A percentile compares a stretch with the other conserved stretches of the same genome.
phyloP scores from a whole-genome alignment of 2,797 vertebrate genomes.

The Mallotus villosus region DNA sequence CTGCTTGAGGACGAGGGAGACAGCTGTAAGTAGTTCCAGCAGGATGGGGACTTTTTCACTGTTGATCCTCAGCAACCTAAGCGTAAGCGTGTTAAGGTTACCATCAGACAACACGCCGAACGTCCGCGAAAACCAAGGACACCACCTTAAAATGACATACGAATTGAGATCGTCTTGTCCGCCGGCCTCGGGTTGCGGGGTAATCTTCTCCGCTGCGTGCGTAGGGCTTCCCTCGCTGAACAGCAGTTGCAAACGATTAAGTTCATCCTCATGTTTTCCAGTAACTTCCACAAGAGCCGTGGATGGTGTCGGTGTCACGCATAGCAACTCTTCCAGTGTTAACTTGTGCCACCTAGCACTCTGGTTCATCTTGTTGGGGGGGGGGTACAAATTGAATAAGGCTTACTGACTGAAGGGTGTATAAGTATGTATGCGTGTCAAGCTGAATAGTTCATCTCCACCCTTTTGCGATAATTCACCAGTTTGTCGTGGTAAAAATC shows the following conservation, averaged over 20 bases:
- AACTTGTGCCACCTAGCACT: conserved; percentile 2
- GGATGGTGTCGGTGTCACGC: not conserved
- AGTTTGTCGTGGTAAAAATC: not conserved
- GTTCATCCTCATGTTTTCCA: too few relatives aligned
- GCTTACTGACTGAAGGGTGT: not conserved
- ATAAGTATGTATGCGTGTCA: not conserved
- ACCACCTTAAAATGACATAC: too few relatives aligned
- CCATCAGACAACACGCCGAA: too few relatives aligned
- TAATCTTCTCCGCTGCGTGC: too few relatives aligned
- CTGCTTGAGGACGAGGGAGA: not conserved
- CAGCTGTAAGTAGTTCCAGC: not conserved
- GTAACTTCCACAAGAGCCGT: not conserved
- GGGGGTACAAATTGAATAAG: not conserved
- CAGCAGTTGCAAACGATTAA: too few relatives aligned
- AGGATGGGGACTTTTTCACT: not conserved
- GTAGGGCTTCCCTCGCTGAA: too few relatives aligned
- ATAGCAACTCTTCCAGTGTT: conserved; percentile 24
- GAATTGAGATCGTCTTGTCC: too few relatives aligned
- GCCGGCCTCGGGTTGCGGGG: too few relatives aligned
- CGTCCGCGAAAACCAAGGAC: too few relatives aligned
- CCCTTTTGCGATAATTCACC: conserved; percentile 20
- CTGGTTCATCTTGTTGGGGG: conserved; percentile 9
- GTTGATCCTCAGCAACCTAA: too few relatives aligned
- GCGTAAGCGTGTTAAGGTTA: too few relatives aligned
- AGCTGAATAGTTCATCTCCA: conserved; percentile 17